Evolutionary conservation across 2,113 vertebrate genomes (phyloP).

Genomic region (Arvicanthis niloticus): DNA sequence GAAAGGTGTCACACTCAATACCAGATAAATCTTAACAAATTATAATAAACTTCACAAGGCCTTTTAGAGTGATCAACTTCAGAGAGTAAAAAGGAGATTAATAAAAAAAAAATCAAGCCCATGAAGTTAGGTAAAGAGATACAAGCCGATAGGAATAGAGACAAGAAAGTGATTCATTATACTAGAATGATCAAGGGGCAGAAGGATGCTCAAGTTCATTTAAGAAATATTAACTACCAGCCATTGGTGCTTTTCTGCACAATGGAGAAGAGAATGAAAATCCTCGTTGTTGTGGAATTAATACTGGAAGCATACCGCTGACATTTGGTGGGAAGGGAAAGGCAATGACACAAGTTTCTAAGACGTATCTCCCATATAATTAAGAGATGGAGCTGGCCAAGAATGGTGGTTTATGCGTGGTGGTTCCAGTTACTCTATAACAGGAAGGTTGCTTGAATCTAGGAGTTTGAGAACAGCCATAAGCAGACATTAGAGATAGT

Average conservation of each 20-base stretch:
- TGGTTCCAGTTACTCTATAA: background rate
- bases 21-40: background rate
- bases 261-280: background rate
- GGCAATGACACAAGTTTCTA: background rate
- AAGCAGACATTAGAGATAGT: background rate
- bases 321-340: background rate
- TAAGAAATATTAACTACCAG: background rate
- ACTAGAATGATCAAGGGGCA: background rate
- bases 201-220: background rate
- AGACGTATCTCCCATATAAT: background rate
- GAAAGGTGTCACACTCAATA: background rate
- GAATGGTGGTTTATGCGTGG: background rate
- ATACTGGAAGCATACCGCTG: constrained; percentile 8
- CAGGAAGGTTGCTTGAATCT: background rate
- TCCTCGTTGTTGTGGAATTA: background rate
- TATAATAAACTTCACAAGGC: background rate
- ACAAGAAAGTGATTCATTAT: background rate
- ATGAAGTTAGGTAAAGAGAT: constrained; percentile 7
- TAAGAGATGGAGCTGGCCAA: background rate
- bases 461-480: background rate
- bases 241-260: background rate
- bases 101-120: background rate
- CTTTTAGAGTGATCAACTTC: background rate
- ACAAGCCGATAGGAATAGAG: background rate
- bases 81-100: constrained; percentile 42